phyloP scores from a whole-genome alignment of 2,888 invertebrate species.

The Cerceris rybyensis region DNA sequence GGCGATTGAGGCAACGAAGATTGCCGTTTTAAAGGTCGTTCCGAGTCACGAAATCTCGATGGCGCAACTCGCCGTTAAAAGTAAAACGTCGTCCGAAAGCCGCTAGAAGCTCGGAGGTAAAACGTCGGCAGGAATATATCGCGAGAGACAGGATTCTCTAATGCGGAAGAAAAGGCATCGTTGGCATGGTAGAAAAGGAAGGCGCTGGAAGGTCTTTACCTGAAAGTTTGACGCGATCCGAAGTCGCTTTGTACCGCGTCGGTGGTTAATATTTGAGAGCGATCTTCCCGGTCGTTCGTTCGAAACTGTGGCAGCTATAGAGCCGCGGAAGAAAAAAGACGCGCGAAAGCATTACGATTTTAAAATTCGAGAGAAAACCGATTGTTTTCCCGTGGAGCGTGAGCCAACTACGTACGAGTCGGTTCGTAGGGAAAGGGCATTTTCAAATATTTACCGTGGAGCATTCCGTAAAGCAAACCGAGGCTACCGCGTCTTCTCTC shows the following conservation, averaged over 20 bases:
- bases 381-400: conserved; percentile 56
- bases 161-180: conserved; percentile 9
- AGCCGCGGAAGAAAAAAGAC: conserved; percentile 2
- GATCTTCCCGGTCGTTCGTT: conserved; percentile 10
- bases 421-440: conserved; percentile 41
- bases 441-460: conserved; percentile 60
- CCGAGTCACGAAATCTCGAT: too few relatives aligned
- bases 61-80: too few relatives aligned
- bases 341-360: conserved; percentile 57
- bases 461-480: conserved; percentile 44
- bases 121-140: too few relatives aligned
- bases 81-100: too few relatives aligned
- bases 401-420: conserved; percentile 30
- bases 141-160: too few relatives aligned
- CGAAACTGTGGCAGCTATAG: conserved; percentile 17
- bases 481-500: background rate
- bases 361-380: conserved; percentile 57
- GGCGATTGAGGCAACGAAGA: too few relatives aligned
- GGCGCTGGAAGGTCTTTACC: conserved; percentile 4
- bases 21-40: too few relatives aligned
- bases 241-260: conserved; percentile 9
- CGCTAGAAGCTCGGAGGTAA: too few relatives aligned
- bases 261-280: conserved; percentile 49
- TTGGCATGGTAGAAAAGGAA: background rate
- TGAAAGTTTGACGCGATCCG: conserved; percentile 47